These are phyloP conservation scores for Serilophus lunatus DNA, from an alignment of 2,113 vertebrate species.

Conservation along the genomic window DNA sequence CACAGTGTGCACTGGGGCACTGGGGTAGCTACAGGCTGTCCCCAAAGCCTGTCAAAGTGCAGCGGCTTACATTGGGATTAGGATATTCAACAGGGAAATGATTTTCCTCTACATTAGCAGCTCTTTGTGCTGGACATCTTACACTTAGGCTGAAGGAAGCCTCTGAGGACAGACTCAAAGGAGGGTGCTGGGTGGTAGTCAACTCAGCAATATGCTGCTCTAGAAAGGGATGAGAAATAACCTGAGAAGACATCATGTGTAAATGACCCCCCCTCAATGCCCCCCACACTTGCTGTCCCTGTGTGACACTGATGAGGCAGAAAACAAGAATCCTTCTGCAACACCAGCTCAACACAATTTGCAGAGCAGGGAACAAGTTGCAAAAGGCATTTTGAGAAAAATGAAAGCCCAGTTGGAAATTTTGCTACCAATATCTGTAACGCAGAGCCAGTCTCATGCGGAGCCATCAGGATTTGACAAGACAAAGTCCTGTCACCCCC, in stretches of 20 bases:
- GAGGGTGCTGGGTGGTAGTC: not conserved
- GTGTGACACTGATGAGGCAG: accelerated
- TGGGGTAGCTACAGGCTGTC: not conserved
- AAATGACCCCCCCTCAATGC: accelerated
- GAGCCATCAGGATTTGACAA: not conserved
- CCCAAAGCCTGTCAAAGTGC: not conserved
- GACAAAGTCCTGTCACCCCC: not conserved
- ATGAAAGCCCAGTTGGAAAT: slow-evolving; percentile 4
- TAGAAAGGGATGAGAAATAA: not conserved
- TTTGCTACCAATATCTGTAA: not conserved
- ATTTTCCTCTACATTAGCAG: not conserved
- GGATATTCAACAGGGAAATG: not conserved
- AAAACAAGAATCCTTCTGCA: not conserved
- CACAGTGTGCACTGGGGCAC: accelerated
- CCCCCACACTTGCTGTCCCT: accelerated
- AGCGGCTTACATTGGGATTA: not conserved
- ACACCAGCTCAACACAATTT: not conserved
- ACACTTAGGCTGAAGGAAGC: not conserved
- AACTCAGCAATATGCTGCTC: accelerated
- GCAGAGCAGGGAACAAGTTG: not conserved
- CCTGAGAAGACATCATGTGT: not conserved
- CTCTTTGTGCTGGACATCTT: accelerated
- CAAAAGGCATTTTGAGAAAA: not conserved
- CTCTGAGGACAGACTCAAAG: not conserved
- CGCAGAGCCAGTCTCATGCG: not conserved